phyloP scores from a whole-genome alignment of 2,113 vertebrate species.

The Rattus rattus region DNA sequence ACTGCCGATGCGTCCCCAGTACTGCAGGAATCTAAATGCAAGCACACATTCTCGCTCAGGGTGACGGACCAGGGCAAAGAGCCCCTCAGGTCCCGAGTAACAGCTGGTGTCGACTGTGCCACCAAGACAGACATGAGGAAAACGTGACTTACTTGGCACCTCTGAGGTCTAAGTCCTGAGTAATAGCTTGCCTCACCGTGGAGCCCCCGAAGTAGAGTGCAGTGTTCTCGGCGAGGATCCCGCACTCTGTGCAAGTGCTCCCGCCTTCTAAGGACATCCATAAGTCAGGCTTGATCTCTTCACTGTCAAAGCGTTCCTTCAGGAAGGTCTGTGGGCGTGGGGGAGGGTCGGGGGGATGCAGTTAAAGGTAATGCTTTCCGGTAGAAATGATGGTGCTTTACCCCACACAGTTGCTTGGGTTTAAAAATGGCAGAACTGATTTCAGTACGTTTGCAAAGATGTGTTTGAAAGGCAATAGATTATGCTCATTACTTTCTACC shows the following conservation, averaged over 20 bases:
- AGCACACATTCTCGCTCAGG: slow-evolving; percentile 46
- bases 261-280: slow-evolving; percentile 98
- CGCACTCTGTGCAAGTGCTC: slow-evolving; percentile 94
- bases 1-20: slow-evolving; percentile 98
- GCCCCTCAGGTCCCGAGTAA: neutral
- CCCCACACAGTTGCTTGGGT: neutral
- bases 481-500: neutral
- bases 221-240: slow-evolving; percentile 95
- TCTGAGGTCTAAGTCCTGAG: slow-evolving; percentile 95
- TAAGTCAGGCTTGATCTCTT: slow-evolving; percentile 92
- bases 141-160: slow-evolving; percentile 94
- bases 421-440: neutral
- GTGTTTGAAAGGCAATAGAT: neutral
- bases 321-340: slow-evolving; percentile 90
- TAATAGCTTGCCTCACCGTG: slow-evolving; percentile 95
- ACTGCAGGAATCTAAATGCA: slow-evolving; percentile 94
- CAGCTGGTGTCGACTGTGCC: neutral
- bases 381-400: neutral
- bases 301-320: slow-evolving; percentile 98
- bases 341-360: neutral
- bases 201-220: slow-evolving; percentile 96
- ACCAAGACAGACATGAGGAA: neutral
- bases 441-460: slow-evolving; percentile 44
- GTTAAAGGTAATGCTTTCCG: slow-evolving; percentile 33
- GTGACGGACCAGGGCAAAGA: neutral